Evolutionary conservation across 1,140 invertebrate genomes (phyloP).

Genomic region (Drosophila teissieri): DNA sequence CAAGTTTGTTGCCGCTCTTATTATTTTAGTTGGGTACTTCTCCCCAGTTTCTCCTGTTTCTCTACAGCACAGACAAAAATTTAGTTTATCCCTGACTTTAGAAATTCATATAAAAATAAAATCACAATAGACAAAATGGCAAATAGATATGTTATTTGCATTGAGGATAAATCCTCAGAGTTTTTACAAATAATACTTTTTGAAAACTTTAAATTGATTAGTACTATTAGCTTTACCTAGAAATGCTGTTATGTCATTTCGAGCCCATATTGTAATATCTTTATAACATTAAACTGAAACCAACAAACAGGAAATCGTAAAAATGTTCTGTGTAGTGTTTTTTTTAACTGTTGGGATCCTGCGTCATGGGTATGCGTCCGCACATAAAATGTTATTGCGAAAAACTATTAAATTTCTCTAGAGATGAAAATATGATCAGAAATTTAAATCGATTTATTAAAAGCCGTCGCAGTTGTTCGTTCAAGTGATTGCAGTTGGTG

Average conservation of each 20-base stretch:
- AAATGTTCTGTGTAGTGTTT: slow-evolving; percentile 1
- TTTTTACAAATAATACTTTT: too few relatives aligned
- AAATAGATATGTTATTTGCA: too few relatives aligned
- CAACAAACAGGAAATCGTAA: too few relatives aligned
- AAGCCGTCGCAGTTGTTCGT: slow-evolving; percentile 60
- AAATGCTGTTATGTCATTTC: too few relatives aligned
- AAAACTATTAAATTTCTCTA: slow-evolving; percentile 84
- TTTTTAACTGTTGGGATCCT: slow-evolving; percentile 24
- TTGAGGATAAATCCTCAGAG: too few relatives aligned
- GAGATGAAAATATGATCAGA: slow-evolving; percentile 82
- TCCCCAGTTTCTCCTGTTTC: slow-evolving; percentile 22
- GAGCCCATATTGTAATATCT: too few relatives aligned
- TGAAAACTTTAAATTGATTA: too few relatives aligned
- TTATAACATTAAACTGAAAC: too few relatives aligned
- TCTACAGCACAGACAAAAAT: slow-evolving; percentile 3
- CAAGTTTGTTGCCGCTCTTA: slow-evolving; percentile 77
- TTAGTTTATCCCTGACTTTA: too few relatives aligned
- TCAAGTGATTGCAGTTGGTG: slow-evolving; percentile 42
- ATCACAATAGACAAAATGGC: too few relatives aligned
- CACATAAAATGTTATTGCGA: slow-evolving; percentile 79
- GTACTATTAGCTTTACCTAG: too few relatives aligned
- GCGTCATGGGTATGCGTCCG: slow-evolving; percentile 30
- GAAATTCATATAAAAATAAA: background rate
- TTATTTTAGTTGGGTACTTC: slow-evolving; percentile 76
- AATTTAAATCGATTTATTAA: slow-evolving; percentile 84